Conservation (phyloP, 1,140 invertebrate species). For the Solenopsis invicta region DNA sequence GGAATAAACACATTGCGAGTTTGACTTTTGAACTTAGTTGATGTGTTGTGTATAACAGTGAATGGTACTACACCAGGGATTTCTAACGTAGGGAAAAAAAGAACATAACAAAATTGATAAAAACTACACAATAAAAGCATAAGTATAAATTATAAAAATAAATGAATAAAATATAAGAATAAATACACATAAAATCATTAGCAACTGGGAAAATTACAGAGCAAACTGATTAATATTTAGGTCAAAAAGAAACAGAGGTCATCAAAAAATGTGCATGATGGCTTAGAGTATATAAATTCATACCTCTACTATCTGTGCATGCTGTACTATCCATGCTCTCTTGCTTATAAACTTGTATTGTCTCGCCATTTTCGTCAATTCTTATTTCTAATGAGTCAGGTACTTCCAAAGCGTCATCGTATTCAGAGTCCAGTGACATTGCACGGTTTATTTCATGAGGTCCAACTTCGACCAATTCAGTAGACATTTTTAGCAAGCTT, state of each 20-base stretch:
- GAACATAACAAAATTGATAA: slow-evolving; percentile 54
- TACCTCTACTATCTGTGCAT: slow-evolving; percentile 63
- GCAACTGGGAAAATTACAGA: not conserved
- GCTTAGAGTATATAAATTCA: not conserved
- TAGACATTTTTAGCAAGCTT: slow-evolving; percentile 4
- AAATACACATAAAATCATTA: not conserved
- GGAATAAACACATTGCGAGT: slow-evolving; percentile 93
- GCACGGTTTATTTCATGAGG: not conserved
- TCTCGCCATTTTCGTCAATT: slow-evolving; percentile 87
- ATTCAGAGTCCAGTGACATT: slow-evolving; percentile 87
- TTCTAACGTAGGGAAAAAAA: slow-evolving; percentile 68
- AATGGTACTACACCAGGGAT: slow-evolving; percentile 88
- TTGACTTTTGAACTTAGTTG: slow-evolving; percentile 91
- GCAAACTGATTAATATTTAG: not conserved
- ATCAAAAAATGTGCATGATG: not conserved
- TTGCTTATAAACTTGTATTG: slow-evolving; percentile 82
- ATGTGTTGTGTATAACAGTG: slow-evolving; percentile 89
- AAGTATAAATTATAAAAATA: not conserved
- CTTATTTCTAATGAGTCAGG: slow-evolving; percentile 88
- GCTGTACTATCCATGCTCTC: slow-evolving; percentile 32
- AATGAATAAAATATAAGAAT: not conserved
- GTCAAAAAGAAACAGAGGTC: not conserved
- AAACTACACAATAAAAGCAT: slow-evolving; percentile 35
- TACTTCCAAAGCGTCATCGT: slow-evolving; percentile 89
- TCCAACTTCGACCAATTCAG: not conserved